These are phyloP conservation scores for Linnaemya tessellans DNA, from an alignment of 2,888 invertebrate species.

Conservation along the genomic window DNA sequence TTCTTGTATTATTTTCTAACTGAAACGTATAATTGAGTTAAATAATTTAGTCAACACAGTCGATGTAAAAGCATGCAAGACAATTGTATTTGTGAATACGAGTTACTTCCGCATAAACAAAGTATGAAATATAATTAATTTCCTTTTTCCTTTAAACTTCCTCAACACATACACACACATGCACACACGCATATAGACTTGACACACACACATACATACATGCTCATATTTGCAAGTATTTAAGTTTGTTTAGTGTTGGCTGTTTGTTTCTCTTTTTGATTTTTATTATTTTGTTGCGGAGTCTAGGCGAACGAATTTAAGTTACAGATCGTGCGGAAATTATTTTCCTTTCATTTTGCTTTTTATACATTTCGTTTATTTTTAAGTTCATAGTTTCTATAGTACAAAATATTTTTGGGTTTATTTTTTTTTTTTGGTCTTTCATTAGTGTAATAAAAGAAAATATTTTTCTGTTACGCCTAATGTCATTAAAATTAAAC, in stretches of 20 bases:
- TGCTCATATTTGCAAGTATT: not conserved
- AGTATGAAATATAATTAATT: conserved; percentile 57
- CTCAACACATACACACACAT: conserved; percentile 6
- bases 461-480: conserved; percentile 37
- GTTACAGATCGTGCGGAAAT: conserved; percentile 63
- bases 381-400: not conserved
- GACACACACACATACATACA: not conserved
- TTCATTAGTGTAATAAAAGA: not conserved
- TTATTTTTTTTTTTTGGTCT: not conserved
- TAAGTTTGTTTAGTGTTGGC: not conserved
- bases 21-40: conserved; percentile 41
- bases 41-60: conserved; percentile 37
- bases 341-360: conserved; percentile 31
- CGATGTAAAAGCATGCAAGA: conserved; percentile 41
- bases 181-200: not conserved
- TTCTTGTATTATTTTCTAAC: conserved; percentile 22
- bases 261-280: conserved; percentile 19
- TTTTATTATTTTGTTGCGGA: conserved; percentile 20
- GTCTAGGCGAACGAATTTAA: conserved; percentile 13
- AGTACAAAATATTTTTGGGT: conserved; percentile 2
- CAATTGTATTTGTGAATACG: conserved; percentile 2
- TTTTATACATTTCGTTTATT: not conserved
- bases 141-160: conserved; percentile 57
- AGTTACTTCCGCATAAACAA: conserved; percentile 59
- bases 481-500: conserved; percentile 20